Evolutionary conservation across 2,888 invertebrate genomes (phyloP).

Genomic region (Papilio gigon): DNA sequence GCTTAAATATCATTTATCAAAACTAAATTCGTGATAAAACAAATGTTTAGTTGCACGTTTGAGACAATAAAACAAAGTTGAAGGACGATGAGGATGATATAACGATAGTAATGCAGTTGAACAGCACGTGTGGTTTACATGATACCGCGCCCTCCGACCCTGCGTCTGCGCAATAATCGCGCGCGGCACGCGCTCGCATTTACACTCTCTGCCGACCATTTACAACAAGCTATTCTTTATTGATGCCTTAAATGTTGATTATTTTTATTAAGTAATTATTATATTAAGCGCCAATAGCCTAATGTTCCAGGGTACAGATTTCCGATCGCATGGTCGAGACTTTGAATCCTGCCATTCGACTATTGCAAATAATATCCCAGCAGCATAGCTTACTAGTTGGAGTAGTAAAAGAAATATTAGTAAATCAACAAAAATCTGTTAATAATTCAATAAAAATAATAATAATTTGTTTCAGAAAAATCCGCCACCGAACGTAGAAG

Average conservation of each 20-base stretch:
- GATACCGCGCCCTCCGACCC: constrained; percentile 51
- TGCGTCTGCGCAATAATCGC: constrained; percentile 49
- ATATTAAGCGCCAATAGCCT: too few species aligned
- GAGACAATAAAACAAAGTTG: constrained; percentile 16
- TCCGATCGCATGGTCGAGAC: too few species aligned
- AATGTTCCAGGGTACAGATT: too few species aligned
- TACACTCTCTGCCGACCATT: constrained; percentile 18
- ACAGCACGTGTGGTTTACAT: constrained; percentile 41
- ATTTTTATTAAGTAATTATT: not conserved
- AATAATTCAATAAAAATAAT: too few species aligned
- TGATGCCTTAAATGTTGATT: not conserved
- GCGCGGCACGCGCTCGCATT: constrained; percentile 47
- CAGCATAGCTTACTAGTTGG: too few species aligned
- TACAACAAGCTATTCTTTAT: not conserved
- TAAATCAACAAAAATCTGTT: too few species aligned
- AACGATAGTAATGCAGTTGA: constrained; percentile 29
- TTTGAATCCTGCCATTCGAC: too few species aligned
- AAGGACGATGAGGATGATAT: constrained; percentile 33
- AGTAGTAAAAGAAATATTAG: too few species aligned
- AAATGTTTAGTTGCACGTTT: constrained; percentile 5
- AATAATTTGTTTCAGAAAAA: constrained; percentile 76
- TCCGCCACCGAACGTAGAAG: constrained; percentile 67
- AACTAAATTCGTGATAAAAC: too few species aligned
- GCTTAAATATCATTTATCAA: too few species aligned
- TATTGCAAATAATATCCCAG: too few species aligned